Conservation (phyloP, 1,140 invertebrate genomes). For the Caenorhabditis latens region DNA sequence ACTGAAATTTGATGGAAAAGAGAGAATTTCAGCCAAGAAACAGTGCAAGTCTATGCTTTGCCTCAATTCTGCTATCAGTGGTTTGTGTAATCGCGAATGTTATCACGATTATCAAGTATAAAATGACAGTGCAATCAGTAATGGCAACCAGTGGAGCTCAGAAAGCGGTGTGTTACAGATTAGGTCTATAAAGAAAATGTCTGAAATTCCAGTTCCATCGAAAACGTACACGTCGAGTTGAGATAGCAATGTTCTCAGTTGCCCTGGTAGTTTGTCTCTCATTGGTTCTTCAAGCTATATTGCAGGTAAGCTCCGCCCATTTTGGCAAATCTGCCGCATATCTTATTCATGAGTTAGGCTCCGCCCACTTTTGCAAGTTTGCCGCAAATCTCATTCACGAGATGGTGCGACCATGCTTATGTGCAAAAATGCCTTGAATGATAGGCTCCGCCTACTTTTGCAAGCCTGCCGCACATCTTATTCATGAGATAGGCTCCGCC, state of each 20-base stretch:
- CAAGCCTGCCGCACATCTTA: background rate
- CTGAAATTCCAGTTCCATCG: slow-evolving; percentile 1
- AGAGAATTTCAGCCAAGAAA: background rate
- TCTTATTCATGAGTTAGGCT: too few species aligned
- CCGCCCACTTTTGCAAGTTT: too few species aligned
- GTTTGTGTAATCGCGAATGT: background rate
- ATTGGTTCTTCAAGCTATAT: background rate
- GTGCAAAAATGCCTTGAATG: too few species aligned
- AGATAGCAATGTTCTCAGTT: slow-evolving; percentile 23
- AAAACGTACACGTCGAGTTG: background rate
- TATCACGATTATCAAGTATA: background rate
- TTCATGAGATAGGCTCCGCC: too few species aligned
- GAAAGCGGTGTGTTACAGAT: background rate
- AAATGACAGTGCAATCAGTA: background rate
- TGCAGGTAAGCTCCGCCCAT: background rate
- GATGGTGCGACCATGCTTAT: too few species aligned
- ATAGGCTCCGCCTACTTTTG: too few species aligned
- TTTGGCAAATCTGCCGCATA: too few species aligned
- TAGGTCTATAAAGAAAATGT: background rate
- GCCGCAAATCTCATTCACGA: background rate
- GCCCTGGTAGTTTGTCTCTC: slow-evolving; percentile 1
- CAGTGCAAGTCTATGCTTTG: background rate
- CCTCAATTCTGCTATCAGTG: slow-evolving; percentile 1
- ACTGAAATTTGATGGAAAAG: background rate
- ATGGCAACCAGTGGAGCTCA: background rate